phyloP scores from a whole-genome alignment of 92 coral and sea anemone genomes.

The Umimayanthus kanabou region DNA sequence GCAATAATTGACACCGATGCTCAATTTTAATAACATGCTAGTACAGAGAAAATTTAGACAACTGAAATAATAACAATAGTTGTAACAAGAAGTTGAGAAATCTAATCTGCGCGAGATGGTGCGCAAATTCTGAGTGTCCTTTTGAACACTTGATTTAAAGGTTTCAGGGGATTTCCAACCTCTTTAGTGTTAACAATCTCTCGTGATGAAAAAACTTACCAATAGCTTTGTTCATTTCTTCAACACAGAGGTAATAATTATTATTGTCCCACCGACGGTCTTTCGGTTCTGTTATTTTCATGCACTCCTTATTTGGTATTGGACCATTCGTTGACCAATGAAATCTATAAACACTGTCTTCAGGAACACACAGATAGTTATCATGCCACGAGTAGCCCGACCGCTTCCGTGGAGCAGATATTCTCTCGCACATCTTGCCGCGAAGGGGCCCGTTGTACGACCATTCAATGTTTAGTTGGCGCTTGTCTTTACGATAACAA shows the following conservation, averaged over 20 bases:
- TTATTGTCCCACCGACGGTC: constrained; percentile 63
- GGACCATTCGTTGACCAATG: constrained; percentile 74
- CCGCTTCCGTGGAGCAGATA: constrained; percentile 53
- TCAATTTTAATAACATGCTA: too few species aligned
- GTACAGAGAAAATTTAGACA: too few species aligned
- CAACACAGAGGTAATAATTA: constrained; percentile 70
- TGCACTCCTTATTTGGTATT: constrained; percentile 51
- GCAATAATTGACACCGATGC: too few species aligned
- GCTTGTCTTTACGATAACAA: constrained; percentile 78
- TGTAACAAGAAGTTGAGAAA: too few species aligned
- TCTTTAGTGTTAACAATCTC: not conserved
- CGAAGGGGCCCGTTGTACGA: constrained; percentile 59
- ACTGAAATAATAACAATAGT: too few species aligned
- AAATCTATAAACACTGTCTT: constrained; percentile 75
- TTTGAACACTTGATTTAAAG: too few species aligned
- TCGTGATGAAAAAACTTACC: constrained; percentile 41
- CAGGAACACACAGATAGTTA: constrained; percentile 75
- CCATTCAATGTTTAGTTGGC: constrained; percentile 62
- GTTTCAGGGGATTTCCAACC: too few species aligned
- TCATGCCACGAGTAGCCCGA: constrained; percentile 56
- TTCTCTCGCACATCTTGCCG: constrained; percentile 60
- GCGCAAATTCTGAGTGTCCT: too few species aligned
- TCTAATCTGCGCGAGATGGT: too few species aligned
- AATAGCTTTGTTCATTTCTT: constrained; percentile 68
- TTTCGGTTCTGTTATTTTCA: constrained; percentile 71